Base-by-base conservation (phyloP, 2,888 invertebrate genomes). In the Cataglyphis rosenhaueri region DNA sequence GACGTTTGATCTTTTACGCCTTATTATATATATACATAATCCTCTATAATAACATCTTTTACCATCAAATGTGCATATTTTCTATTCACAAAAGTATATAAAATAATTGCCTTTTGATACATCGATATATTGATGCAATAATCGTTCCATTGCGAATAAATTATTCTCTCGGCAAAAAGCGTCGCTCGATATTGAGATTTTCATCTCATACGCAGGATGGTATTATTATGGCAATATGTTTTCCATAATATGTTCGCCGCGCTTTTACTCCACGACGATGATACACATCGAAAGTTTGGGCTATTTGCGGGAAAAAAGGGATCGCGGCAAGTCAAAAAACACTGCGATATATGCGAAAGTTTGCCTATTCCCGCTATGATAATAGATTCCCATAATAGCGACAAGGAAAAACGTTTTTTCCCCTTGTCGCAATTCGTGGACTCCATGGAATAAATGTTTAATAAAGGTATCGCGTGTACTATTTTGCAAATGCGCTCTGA, bases 381-480 rank as follows among this genome's bases (percentile, higher is more conserved):
- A 82, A 82, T 76, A 57, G 71, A 84, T 44, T 35, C 29, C 41
- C 66, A 35, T 38, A 61, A 55, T 15, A n/a, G 57, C 41, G 70
- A 48, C 68, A 18, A 12, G 55, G 82, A 82, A 76, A 57, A 62
- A 73, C 29, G 65, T 44, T 73, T 52, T n/a, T n/a, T n/a, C n/a
- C n/a, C n/a, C n/a, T n/a, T n/a, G n/a, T n/a, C n/a, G n/a, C n/a
- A 71, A 71, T 32, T 55, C 64, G 29, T 21, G n/a, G 59, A 62
- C 52, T 9, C 18, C 59, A 75, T 75, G n/a, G 9, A 29, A 81
- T 84, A 85, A 85, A 84, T 84, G 78, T 78, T 85, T 78, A 68
- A 25, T 1, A 25, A 25, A 81, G 78, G 84, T 84, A 78, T 82
- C 29, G 68, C 52, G 59, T 85, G 38, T 73, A 75, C 68, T 65